Percentiles rank a stretch among this genome's conserved stretches.
Evolutionary conservation across 2,888 invertebrate genomes (phyloP).

Genomic region (Plebejus melissa): DNA sequence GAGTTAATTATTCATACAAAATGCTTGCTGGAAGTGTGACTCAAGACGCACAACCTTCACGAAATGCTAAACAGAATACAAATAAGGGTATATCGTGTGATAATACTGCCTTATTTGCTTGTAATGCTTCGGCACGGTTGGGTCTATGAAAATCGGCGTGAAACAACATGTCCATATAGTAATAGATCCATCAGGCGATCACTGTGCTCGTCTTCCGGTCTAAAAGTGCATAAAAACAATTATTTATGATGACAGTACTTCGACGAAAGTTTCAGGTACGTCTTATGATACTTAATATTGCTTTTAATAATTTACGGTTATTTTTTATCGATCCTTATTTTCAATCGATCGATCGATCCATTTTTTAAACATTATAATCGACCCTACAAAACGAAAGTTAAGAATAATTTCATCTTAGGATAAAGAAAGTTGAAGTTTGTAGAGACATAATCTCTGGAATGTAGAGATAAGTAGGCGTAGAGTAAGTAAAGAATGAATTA

Average conservation of each 20-base stretch:
- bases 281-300: too few species aligned
- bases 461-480: neutral
- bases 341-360: too few species aligned
- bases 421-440: neutral
- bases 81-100: neutral
- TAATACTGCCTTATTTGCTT: neutral
- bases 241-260: too few species aligned
- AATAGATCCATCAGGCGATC: too few species aligned
- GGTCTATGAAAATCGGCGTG: neutral
- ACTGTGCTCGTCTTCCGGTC: too few species aligned
- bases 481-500: neutral
- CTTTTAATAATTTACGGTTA: too few species aligned
- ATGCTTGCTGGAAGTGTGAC: neutral
- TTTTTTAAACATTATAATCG: neutral
- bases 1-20: neutral
- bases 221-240: too few species aligned
- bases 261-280: too few species aligned
- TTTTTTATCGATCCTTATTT: too few species aligned
- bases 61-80: conserved; percentile 1
- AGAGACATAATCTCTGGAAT: neutral
- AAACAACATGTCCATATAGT: neutral
- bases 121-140: neutral
- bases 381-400: neutral
- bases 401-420: neutral
- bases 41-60: neutral